Conservation (phyloP, 2,888 invertebrate genomes). For the Autographa pulchrina region DNA sequence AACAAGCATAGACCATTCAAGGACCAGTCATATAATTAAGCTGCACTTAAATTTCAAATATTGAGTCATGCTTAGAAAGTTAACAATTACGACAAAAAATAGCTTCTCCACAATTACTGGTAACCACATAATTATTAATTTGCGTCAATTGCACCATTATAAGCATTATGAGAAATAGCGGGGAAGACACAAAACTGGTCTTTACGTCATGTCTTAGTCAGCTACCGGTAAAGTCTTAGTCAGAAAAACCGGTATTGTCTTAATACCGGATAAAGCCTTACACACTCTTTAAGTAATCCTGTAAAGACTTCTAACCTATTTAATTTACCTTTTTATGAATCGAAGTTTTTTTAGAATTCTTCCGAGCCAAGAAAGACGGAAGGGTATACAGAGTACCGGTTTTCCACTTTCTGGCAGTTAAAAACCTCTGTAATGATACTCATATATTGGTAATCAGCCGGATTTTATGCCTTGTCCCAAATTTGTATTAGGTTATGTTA, state of each 20-base stretch:
- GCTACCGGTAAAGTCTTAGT: not conserved
- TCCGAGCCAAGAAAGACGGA: too few species aligned
- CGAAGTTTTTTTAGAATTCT: too few species aligned
- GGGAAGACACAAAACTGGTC: not conserved
- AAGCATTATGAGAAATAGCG: not conserved
- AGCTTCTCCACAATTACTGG: not conserved
- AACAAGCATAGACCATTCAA: not conserved
- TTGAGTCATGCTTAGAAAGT: slow-evolving; percentile 12
- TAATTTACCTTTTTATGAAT: too few species aligned
- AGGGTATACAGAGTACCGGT: too few species aligned
- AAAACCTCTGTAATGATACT: too few species aligned
- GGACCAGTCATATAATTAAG: slow-evolving; percentile 2
- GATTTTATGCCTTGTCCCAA: too few species aligned
- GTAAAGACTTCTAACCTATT: too few species aligned
- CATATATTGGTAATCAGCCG: too few species aligned
- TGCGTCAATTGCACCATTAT: slow-evolving; percentile 1
- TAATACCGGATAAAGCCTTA: not conserved
- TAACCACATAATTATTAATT: slow-evolving; percentile 8
- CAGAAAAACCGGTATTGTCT: not conserved
- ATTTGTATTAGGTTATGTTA: too few species aligned
- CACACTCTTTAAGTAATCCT: too few species aligned
- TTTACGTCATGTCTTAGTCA: not conserved
- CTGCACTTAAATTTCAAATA: slow-evolving; percentile 3
- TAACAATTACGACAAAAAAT: not conserved
- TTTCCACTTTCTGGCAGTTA: too few species aligned